Conservation (phyloP, 2,113 vertebrate species). For the western clawed frog (Xenopus tropicalis) region DNA sequence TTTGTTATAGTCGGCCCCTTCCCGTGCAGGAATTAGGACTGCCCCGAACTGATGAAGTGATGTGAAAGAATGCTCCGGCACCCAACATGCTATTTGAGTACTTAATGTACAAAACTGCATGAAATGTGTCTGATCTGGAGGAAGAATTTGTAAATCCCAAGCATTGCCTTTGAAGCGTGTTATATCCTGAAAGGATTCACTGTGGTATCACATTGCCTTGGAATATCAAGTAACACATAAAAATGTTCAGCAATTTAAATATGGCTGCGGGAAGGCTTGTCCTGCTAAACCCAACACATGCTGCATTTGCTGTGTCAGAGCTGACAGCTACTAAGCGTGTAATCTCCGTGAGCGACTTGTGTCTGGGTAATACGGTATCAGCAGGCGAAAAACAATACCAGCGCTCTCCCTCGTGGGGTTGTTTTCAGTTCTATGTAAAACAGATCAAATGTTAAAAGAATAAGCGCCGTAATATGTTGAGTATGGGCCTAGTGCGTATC, state of each 20-base stretch:
- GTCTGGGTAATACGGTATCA: too few relatives aligned
- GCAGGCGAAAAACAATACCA: too few relatives aligned
- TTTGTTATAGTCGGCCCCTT: neutral
- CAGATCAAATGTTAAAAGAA: too few relatives aligned
- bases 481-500: too few relatives aligned
- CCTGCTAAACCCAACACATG: neutral
- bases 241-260: conserved; percentile 27
- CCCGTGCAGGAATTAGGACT: conserved; percentile 27
- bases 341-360: neutral
- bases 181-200: conserved; percentile 44
- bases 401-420: too few relatives aligned
- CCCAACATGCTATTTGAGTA: conserved; percentile 33
- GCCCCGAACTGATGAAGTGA: conserved; percentile 36
- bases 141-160: conserved; percentile 42
- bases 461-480: too few relatives aligned
- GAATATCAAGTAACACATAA: conserved; percentile 41
- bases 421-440: too few relatives aligned
- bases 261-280: conserved; percentile 18
- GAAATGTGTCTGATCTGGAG: conserved; percentile 41
- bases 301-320: conserved; percentile 2
- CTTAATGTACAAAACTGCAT: conserved; percentile 41
- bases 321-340: conserved; percentile 23
- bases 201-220: conserved; percentile 27
- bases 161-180: conserved; percentile 38
- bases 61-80: conserved; percentile 8